phyloP scores from a whole-genome alignment of 1,140 invertebrate species.

The Homalodisca vitripennis region DNA sequence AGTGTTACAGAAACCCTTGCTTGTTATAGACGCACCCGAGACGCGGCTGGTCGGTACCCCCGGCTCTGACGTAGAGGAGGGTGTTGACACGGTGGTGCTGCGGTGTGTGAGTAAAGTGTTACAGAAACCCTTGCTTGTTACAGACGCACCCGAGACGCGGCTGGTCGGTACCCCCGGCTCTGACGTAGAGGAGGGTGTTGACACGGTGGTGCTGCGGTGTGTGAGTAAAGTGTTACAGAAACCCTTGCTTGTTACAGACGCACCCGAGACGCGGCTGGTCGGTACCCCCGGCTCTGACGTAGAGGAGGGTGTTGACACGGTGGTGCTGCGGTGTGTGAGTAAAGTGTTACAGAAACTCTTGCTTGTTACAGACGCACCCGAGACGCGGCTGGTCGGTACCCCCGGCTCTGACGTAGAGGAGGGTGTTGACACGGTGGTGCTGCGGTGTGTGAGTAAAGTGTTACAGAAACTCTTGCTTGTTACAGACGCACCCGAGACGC shows the following conservation, averaged over 20 bases:
- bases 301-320: constrained; percentile 77
- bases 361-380: too few relatives aligned
- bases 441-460: constrained; percentile 78
- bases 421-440: constrained; percentile 70
- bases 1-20: too few relatives aligned
- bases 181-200: constrained; percentile 76
- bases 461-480: too few relatives aligned
- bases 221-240: too few relatives aligned
- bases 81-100: constrained; percentile 72
- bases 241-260: constrained; percentile 72
- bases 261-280: constrained; percentile 67
- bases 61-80: constrained; percentile 71
- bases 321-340: constrained; percentile 75
- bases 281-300: constrained; percentile 64
- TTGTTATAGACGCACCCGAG: constrained; percentile 73
- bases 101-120: too few relatives aligned
- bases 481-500: too few relatives aligned
- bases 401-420: constrained; percentile 69
- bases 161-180: constrained; percentile 58
- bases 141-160: constrained; percentile 80
- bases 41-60: constrained; percentile 64
- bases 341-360: too few relatives aligned
- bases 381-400: too few relatives aligned
- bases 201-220: constrained; percentile 74
- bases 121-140: too few relatives aligned